Evolutionary conservation across 2,888 invertebrate species (phyloP).

Genomic region (Plemyria rubiginata): DNA sequence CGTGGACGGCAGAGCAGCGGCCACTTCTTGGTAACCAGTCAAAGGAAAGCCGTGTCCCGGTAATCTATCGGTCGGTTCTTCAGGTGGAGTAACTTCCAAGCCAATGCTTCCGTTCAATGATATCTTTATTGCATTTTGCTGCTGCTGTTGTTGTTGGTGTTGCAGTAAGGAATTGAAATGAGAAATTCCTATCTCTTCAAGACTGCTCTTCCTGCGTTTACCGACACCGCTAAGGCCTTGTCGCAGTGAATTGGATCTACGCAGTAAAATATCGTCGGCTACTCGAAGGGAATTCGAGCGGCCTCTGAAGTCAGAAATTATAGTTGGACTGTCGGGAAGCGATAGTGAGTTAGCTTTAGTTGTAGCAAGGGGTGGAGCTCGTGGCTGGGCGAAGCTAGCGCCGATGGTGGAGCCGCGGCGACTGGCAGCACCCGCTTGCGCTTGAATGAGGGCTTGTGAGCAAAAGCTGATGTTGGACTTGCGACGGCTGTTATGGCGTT

Average conservation of each 20-base stretch:
- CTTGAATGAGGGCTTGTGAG: slow-evolving; percentile 89
- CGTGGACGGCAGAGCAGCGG: slow-evolving; percentile 71
- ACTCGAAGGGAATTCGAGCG: slow-evolving; percentile 94
- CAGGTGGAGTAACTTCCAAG: slow-evolving; percentile 90
- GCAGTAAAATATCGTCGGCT: slow-evolving; percentile 92
- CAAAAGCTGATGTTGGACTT: slow-evolving; percentile 97
- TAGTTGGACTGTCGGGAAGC: slow-evolving; percentile 94
- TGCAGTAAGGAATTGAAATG: slow-evolving; percentile 89
- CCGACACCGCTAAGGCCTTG: slow-evolving; percentile 90
- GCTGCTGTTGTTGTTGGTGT: slow-evolving; percentile 81
- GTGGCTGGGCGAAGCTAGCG: slow-evolving; percentile 85
- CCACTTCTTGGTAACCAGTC: slow-evolving; percentile 81
- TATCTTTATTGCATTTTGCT: slow-evolving; percentile 92
- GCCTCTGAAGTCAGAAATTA: slow-evolving; percentile 91
- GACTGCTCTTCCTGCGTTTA: slow-evolving; percentile 91
- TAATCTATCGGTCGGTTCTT: slow-evolving; percentile 83
- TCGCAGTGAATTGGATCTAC: slow-evolving; percentile 93
- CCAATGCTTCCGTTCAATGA: slow-evolving; percentile 94
- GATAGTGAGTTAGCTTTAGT: slow-evolving; percentile 96
- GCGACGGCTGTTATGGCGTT: slow-evolving; percentile 94
- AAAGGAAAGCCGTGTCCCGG: slow-evolving; percentile 60
- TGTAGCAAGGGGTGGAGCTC: slow-evolving; percentile 91
- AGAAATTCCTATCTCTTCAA: slow-evolving; percentile 94
- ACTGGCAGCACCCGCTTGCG: slow-evolving; percentile 78
- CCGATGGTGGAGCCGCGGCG: slow-evolving; percentile 89